Conservation (phyloP, 2,888 invertebrate genomes). For the Andrena fulva region DNA sequence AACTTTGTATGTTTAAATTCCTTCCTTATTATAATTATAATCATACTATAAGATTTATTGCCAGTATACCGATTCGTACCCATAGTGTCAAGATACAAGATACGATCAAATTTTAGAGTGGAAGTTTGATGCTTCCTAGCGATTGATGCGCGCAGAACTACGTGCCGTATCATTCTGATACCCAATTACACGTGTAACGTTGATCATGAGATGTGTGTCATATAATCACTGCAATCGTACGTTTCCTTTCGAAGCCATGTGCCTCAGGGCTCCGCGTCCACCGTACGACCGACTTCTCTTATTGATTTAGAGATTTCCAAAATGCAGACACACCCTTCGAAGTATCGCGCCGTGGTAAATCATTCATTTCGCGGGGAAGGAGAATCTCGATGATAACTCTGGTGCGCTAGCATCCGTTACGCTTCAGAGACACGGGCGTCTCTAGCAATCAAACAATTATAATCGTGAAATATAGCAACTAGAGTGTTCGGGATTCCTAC, state of each 20-base stretch:
- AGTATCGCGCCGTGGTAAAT: background rate
- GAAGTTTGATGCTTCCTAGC: background rate
- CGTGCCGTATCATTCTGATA: background rate
- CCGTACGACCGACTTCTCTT: background rate
- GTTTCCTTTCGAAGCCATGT: constrained; percentile 43
- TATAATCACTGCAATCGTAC: constrained; percentile 55
- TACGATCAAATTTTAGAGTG: background rate
- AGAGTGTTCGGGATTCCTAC: constrained; percentile 5
- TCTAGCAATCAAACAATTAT: constrained; percentile 37
- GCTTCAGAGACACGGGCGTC: constrained; percentile 29
- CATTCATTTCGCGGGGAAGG: background rate
- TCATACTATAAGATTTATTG: background rate
- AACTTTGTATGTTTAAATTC: too few species aligned
- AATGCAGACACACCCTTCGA: background rate
- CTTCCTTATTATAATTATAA: background rate
- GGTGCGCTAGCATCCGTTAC: constrained; percentile 10
- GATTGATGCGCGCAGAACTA: background rate
- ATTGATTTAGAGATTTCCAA: background rate
- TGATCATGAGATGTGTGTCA: constrained; percentile 27
- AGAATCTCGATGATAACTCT: background rate
- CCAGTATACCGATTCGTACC: too few species aligned
- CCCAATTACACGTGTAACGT: constrained; percentile 29
- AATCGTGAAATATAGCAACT: constrained; percentile 19
- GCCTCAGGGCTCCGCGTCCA: background rate
- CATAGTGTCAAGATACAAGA: background rate